Base-by-base conservation (phyloP, 2,113 vertebrate species). In the Carassius gibelio region DNA sequence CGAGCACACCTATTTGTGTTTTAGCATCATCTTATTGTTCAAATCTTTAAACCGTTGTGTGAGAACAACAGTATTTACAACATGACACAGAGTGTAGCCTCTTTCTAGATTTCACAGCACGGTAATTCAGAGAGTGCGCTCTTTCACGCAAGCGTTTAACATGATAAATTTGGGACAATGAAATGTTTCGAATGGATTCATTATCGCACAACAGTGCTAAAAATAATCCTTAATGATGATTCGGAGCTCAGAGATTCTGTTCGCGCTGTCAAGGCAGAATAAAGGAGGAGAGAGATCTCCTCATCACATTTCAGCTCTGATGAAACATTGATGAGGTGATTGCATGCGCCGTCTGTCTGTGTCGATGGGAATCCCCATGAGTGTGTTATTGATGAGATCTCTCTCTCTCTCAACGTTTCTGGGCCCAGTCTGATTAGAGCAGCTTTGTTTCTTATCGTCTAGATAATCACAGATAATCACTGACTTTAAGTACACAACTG, bases 291-390 rank as follows among this genome's bases (percentile, higher is more conserved):
- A 84, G 30, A 30, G 77, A 55, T 57, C 83, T 86, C 55, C 85
- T 79, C 78, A 82, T 89, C 78, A 82, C 66, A 76, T 88, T 76
- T 86, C 82, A 78, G 75, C 50, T 81, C 55, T 87, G 88, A 87
- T 90, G 80, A 90, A 88, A 85, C 83, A 87, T 84, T 88, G 88
- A 89, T 89, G 81, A 87, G 83, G 50, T 84, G 81, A 88, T 84
- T 76, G 83, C 82, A 84, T 52, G 82, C 84, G 52, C 77, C 81
- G 84, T 83, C 23, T 72, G 59, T 76, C 38, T 57, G 75, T 57
- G 74, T 80, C 82, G 59, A 38, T 26, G 75, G 82, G 82, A 87
- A 86, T 77, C 55, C 64, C 64, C 85, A 72, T 66, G 77, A 34
- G 57, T 82, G 38, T 55, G 82, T 84, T 88, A 86, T 84, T 86